A percentile compares a stretch with the other conserved stretches of the same genome.
Evolutionary conservation across 2,113 vertebrate species (phyloP).

Genomic region (Athene noctua): DNA sequence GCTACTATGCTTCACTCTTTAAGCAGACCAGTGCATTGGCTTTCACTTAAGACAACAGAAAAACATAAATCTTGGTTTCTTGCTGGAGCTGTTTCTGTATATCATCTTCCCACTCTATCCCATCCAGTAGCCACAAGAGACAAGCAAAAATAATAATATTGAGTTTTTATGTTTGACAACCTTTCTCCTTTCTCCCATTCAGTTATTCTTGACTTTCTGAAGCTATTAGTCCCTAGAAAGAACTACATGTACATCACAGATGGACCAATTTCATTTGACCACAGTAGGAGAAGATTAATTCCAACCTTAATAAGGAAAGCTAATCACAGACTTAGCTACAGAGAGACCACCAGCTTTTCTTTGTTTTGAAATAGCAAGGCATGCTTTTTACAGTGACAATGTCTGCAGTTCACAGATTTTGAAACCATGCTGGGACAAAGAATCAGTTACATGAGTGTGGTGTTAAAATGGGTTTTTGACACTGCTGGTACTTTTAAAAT

Average conservation of each 20-base stretch:
- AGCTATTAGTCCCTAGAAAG: background rate
- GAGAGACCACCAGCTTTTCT: background rate
- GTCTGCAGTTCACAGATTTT: background rate
- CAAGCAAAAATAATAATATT: background rate
- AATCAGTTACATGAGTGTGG: background rate
- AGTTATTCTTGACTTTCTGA: background rate
- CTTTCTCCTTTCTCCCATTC: background rate
- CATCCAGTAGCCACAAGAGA: background rate
- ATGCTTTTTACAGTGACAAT: background rate
- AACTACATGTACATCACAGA: background rate
- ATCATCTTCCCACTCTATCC: background rate
- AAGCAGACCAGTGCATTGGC: background rate
- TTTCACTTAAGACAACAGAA: conserved; percentile 23
- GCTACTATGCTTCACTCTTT: background rate
- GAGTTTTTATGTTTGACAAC: background rate
- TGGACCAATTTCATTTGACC: background rate
- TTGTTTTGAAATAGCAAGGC: background rate
- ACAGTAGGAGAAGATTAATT: background rate
- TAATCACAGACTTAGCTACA: background rate
- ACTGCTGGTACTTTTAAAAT: background rate
- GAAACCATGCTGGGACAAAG: background rate
- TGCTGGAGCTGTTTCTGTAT: background rate
- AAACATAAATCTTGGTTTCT: background rate
- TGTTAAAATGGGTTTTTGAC: background rate
- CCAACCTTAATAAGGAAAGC: background rate